Base-by-base conservation (phyloP, 2,888 invertebrate species). In the Malthinus flaveolus region DNA sequence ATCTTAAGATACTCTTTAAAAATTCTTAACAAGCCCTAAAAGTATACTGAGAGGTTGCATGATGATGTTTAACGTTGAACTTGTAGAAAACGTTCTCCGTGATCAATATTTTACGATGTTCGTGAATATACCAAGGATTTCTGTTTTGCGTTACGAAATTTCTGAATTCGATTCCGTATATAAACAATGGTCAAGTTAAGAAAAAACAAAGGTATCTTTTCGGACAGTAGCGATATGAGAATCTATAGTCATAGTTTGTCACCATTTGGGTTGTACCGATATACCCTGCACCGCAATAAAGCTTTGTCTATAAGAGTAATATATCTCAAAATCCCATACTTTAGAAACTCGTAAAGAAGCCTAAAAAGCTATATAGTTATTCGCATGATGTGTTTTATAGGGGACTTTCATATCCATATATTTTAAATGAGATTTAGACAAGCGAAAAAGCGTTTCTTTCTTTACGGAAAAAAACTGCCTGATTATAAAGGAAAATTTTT, bases 271-370 rank as follows among this genome's bases (percentile, higher is more conserved):
- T 60, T 56, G 58, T 60, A 56, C 61, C 62, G 64, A 65, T 63
- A 64, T 63, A 64, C 60, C 58, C 58, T 53, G 56, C 55, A 55
- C 66, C 63, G 74, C 75, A 73, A 77, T 77, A 76, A 77, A 76
- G 75, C 76, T 75, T 76, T 76, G 77, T 78, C 78, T 76, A 74
- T 74, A 74, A 71, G 71, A 72, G 75, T 67, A 73, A 75, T 76
- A 76, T 75, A 72, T 76, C 75, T 73, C 66, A 70, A 75, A 77
- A 77, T 76, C 76, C 75, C 73, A 75, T 77, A 76, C 76, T 77
- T 77, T 75, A 75, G 75, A 73, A 74, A 75, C 70, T 72, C 75
- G 73, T 77, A 77, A 77, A 77, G 73, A 70, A 74, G 70, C 71
- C 74, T 70, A 73, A 75, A 73, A 70, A 73, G 74, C 73, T 74